A percentile compares a stretch with the other conserved stretches of the same genome.
These are phyloP conservation scores for Boloria selene DNA, from an alignment of 2,888 invertebrate species.

Conservation along the genomic window DNA sequence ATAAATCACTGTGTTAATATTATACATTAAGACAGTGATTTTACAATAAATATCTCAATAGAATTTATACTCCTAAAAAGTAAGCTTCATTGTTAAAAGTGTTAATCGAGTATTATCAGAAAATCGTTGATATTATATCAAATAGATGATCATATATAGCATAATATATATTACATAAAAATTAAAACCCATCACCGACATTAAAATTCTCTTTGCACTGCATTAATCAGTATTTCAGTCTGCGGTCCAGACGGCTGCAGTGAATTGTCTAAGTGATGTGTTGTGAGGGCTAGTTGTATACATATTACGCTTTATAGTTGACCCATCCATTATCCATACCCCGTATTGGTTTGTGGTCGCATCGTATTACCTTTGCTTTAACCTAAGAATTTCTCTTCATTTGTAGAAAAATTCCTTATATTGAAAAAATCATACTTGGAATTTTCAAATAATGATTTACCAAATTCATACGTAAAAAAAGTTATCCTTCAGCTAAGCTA, in stretches of 20 bases:
- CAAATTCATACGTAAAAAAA: too few relatives aligned
- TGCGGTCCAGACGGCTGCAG: slow-evolving; percentile 41
- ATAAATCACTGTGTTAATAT: too few relatives aligned
- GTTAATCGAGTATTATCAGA: too few relatives aligned
- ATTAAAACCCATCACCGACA: slow-evolving; percentile 5
- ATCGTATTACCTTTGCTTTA: neutral
- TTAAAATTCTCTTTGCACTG: slow-evolving; percentile 30
- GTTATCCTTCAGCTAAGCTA: too few relatives aligned
- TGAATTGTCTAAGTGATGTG: slow-evolving; percentile 40
- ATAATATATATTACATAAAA: neutral
- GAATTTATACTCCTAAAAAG: too few relatives aligned
- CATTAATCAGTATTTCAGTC: slow-evolving; percentile 38
- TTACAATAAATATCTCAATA: too few relatives aligned
- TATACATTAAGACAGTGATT: too few relatives aligned
- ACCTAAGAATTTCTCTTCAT: too few relatives aligned
- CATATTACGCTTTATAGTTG: slow-evolving; percentile 12
- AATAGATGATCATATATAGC: neutral
- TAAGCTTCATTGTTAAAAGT: too few relatives aligned
- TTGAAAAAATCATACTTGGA: too few relatives aligned
- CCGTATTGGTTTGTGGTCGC: slow-evolving; percentile 11
- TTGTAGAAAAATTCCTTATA: too few relatives aligned
- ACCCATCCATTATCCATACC: slow-evolving; percentile 18
- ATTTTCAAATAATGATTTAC: too few relatives aligned
- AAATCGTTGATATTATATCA: neutral
- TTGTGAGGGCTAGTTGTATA: slow-evolving; percentile 16